phyloP scores from a whole-genome alignment of 2,888 invertebrate genomes.

The Synergus japonicus region DNA sequence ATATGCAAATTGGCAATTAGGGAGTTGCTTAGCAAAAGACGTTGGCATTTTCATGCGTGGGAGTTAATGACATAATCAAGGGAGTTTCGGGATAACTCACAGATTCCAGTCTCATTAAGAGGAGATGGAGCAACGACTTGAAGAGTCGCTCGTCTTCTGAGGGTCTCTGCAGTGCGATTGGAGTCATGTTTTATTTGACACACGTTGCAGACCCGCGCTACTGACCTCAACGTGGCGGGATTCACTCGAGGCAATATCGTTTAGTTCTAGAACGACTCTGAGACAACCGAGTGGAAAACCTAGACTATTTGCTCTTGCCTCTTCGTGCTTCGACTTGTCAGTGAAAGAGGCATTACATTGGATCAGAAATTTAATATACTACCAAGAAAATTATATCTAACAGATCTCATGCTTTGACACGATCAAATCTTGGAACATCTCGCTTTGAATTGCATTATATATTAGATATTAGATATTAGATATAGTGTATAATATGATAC shows the following conservation, averaged over 20 bases:
- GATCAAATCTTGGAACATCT: constrained; percentile 4
- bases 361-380: neutral
- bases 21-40: constrained; percentile 1
- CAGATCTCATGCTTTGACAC: constrained; percentile 14
- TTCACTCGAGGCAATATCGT: constrained; percentile 16
- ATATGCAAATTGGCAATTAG: constrained; percentile 31
- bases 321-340: neutral
- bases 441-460: constrained; percentile 4
- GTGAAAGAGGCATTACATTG: neutral
- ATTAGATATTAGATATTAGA: neutral
- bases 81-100: constrained; percentile 11
- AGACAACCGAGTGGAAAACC: constrained; percentile 3
- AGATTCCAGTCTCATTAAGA: constrained; percentile 25
- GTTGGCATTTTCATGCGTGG: constrained; percentile 15
- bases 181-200: constrained; percentile 17
- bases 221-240: constrained; percentile 14
- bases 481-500: neutral
- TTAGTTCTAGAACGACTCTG: neutral
- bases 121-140: constrained; percentile 18
- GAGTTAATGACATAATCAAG: constrained; percentile 37
- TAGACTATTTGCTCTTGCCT: constrained; percentile 14
- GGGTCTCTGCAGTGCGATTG: constrained; percentile 17
- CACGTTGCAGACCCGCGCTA: constrained; percentile 5
- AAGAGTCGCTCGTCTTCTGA: neutral
- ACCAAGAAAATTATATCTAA: neutral